These are phyloP conservation scores for Troilus luridus DNA, from an alignment of 2,888 invertebrate genomes.

Conservation along the genomic window DNA sequence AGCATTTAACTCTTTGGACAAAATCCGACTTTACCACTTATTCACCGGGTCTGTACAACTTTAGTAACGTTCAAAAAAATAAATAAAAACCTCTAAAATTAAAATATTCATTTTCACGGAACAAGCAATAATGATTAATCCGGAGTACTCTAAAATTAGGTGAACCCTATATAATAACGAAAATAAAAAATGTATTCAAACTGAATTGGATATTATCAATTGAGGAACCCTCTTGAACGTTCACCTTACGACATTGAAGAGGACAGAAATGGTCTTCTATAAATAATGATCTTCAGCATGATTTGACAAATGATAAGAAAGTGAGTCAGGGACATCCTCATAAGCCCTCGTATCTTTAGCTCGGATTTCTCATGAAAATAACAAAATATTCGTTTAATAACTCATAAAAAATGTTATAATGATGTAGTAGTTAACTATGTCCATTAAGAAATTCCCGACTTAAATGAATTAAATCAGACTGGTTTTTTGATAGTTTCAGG, in stretches of 20 bases:
- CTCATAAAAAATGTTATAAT: neutral
- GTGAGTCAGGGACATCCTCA: conserved; percentile 15
- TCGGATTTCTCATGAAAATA: neutral
- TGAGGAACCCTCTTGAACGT: neutral
- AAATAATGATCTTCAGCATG: too few relatives aligned
- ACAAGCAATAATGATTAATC: too few relatives aligned
- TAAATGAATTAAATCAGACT: neutral
- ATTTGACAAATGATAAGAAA: conserved; percentile 7
- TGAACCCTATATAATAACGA: too few relatives aligned
- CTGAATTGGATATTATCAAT: neutral
- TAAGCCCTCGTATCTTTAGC: neutral
- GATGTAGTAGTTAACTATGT: neutral
- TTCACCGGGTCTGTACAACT: too few relatives aligned
- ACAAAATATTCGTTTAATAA: neutral
- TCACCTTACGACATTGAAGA: conserved; percentile 13
- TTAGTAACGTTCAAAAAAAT: too few relatives aligned
- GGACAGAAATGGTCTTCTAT: conserved; percentile 28
- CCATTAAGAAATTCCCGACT: neutral
- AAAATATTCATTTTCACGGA: too few relatives aligned
- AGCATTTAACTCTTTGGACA: too few relatives aligned
- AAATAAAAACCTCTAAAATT: too few relatives aligned
- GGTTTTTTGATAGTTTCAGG: neutral
- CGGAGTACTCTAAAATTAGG: too few relatives aligned
- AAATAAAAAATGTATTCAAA: neutral
- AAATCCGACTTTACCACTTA: too few relatives aligned